These are phyloP conservation scores for Hyposoter dolosus DNA, from an alignment of 2,888 invertebrate genomes.

Conservation along the genomic window DNA sequence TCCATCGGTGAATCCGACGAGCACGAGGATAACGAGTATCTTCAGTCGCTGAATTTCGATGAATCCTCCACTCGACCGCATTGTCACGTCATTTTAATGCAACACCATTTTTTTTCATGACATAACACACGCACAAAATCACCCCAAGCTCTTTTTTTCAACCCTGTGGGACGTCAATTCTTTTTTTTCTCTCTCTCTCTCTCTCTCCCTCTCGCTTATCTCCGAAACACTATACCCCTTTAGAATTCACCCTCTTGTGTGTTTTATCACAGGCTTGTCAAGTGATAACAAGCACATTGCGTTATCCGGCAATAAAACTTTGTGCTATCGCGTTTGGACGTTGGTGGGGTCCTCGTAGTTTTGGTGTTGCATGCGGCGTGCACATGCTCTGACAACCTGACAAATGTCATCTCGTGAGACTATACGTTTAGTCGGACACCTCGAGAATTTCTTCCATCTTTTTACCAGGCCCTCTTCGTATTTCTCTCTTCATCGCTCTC, in stretches of 20 bases:
- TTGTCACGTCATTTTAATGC: slow-evolving; percentile 80
- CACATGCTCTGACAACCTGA: slow-evolving; percentile 54
- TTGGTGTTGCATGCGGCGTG: slow-evolving; percentile 16
- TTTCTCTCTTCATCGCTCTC: not conserved
- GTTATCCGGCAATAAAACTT: slow-evolving; percentile 48
- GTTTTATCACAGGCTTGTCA: slow-evolving; percentile 42
- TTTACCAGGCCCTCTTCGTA: not conserved
- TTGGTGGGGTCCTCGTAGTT: slow-evolving; percentile 41
- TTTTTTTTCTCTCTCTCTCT: not conserved
- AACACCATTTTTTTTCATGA: slow-evolving; percentile 32
- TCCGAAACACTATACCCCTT: slow-evolving; percentile 18
- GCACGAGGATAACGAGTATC: slow-evolving; percentile 78
- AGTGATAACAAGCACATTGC: slow-evolving; percentile 52
- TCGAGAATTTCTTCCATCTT: not conserved
- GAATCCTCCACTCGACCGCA: slow-evolving; percentile 83
- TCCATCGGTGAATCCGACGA: slow-evolving; percentile 86
- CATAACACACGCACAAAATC: slow-evolving; percentile 42
- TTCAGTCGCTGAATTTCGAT: slow-evolving; percentile 81
- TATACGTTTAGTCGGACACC: slow-evolving; percentile 19
- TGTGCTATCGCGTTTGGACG: slow-evolving; percentile 49
- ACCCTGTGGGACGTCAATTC: not conserved
- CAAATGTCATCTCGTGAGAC: slow-evolving; percentile 60
- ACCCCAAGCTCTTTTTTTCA: slow-evolving; percentile 28
- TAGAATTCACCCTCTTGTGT: slow-evolving; percentile 21
- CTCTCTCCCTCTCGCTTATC: slow-evolving; percentile 17